phyloP scores from a whole-genome alignment of 2,113 vertebrate genomes.

The Macrotus californicus region DNA sequence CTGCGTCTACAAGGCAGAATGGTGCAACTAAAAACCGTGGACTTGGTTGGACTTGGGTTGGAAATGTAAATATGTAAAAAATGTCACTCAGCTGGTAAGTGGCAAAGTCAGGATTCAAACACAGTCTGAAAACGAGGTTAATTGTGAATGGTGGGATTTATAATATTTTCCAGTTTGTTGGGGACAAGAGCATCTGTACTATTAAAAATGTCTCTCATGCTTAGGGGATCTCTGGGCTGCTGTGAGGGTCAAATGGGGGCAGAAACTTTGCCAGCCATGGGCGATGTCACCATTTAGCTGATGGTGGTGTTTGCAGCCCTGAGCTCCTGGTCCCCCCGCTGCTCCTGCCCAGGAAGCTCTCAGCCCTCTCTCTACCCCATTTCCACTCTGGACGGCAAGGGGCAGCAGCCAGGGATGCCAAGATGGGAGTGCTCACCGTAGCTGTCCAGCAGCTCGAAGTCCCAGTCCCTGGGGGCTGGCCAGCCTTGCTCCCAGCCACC shows the following conservation, averaged over 20 bases:
- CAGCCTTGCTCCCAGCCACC: conserved; percentile 84
- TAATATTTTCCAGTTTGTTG: background rate
- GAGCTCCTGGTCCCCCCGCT: background rate
- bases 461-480: conserved; percentile 80
- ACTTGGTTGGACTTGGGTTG: background rate
- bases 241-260: background rate
- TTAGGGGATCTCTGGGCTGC: background rate
- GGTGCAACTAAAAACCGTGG: background rate
- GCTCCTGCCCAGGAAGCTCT: background rate
- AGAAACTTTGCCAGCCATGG: background rate
- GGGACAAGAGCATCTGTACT: background rate
- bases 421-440: conserved; percentile 79
- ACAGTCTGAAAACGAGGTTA: background rate
- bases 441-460: conserved; percentile 82
- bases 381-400: background rate
- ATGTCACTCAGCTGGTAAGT: background rate
- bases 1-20: background rate
- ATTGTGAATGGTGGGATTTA: background rate
- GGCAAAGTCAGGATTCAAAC: background rate
- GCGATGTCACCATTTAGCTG: background rate
- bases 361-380: too few species aligned
- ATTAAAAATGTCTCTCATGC: background rate
- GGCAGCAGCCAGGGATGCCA: background rate
- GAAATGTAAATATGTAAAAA: background rate
- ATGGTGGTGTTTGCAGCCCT: background rate